Conservation (phyloP, 1,140 invertebrate genomes). For the Cotesia chilonis region DNA sequence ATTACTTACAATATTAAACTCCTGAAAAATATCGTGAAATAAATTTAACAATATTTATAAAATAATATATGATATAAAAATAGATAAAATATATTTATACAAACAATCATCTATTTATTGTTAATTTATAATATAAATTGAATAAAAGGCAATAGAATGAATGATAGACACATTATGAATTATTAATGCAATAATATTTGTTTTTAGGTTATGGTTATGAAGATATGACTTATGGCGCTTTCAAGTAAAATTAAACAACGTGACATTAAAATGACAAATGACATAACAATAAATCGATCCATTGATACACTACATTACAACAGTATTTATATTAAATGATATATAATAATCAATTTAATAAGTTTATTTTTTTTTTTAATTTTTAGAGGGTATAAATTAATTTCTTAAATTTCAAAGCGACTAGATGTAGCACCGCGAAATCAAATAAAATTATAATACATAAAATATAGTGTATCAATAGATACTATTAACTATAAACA, state of each 20-base stretch:
- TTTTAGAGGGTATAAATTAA: neutral
- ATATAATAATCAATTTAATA: neutral
- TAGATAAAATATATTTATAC: conserved; percentile 40
- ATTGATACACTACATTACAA: conserved; percentile 47
- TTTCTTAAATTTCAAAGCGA: conserved; percentile 9
- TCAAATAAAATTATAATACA: neutral
- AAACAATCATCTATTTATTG: conserved; percentile 52
- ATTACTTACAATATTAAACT: too few species aligned
- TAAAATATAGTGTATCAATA: conserved; percentile 44
- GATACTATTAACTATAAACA: conserved; percentile 50
- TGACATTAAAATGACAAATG: conserved; percentile 59
- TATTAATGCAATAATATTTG: conserved; percentile 38
- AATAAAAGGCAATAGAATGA: conserved; percentile 42
- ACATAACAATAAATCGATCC: conserved; percentile 56
- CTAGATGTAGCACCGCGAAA: conserved; percentile 15
- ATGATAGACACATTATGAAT: conserved; percentile 35
- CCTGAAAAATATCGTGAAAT: too few species aligned
- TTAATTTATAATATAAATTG: conserved; percentile 40
- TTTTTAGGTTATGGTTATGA: conserved; percentile 42
- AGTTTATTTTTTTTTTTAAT: neutral
- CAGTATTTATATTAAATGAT: neutral
- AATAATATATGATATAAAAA: too few species aligned
- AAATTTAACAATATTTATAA: too few species aligned
- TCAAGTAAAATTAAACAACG: conserved; percentile 56
- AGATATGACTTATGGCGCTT: conserved; percentile 53